These are phyloP conservation scores for Euura lappo DNA, from an alignment of 1,140 invertebrate genomes.

Conservation along the genomic window DNA sequence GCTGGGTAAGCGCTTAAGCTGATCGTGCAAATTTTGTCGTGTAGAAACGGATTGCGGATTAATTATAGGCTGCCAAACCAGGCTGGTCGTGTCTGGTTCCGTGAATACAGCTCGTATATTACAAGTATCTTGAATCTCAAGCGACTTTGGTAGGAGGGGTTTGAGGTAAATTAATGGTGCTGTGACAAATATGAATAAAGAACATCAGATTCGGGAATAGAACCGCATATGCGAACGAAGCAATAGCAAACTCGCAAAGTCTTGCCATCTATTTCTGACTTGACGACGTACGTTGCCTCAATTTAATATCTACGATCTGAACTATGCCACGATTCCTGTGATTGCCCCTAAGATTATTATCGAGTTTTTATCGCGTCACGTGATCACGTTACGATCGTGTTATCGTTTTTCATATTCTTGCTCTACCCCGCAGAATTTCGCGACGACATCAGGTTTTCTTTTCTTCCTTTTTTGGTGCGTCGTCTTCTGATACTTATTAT, in stretches of 20 bases:
- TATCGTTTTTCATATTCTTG: too few relatives aligned
- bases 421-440: too few relatives aligned
- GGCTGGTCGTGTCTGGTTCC: conserved; percentile 16
- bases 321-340: too few relatives aligned
- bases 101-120: conserved; percentile 26
- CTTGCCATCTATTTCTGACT: conserved; percentile 13
- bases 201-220: conserved; percentile 37
- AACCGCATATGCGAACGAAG: not conserved
- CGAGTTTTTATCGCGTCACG: too few relatives aligned
- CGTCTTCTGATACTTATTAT: too few relatives aligned
- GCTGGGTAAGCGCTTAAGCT: not conserved
- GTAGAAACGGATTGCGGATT: conserved; percentile 30
- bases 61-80: conserved; percentile 39
- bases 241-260: not conserved
- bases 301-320: too few relatives aligned
- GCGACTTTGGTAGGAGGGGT: conserved; percentile 10
- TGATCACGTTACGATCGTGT: too few relatives aligned
- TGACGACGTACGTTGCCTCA: conserved; percentile 8
- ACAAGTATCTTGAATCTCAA: conserved; percentile 42
- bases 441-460: too few relatives aligned
- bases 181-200: conserved; percentile 39
- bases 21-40: conserved; percentile 39
- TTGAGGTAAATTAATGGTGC: conserved; percentile 41
- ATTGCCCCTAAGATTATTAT: too few relatives aligned
- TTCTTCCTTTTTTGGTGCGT: too few relatives aligned